Conservation (phyloP, 2,113 vertebrate species). For the Coracopsis vasa region DNA sequence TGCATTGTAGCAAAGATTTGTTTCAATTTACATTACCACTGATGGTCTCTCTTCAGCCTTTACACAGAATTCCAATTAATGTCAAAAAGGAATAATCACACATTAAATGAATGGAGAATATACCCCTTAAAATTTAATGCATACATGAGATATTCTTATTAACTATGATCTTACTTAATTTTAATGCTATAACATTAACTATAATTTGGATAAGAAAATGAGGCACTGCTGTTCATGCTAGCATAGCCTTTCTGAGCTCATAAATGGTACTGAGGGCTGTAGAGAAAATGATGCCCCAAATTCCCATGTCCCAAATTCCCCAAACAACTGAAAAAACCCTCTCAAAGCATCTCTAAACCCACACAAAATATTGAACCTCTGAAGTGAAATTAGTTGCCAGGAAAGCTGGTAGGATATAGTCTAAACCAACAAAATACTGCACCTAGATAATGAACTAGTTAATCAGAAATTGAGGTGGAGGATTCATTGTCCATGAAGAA, state of each 20-base stretch:
- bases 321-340: background rate
- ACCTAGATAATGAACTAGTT: background rate
- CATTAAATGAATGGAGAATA: background rate
- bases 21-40: slow-evolving; percentile 22
- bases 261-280: background rate
- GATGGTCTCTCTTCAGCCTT: background rate
- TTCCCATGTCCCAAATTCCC: background rate
- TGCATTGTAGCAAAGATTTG: background rate
- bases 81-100: background rate
- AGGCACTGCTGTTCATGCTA: background rate
- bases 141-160: background rate
- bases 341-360: background rate
- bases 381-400: background rate
- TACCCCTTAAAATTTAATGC: background rate
- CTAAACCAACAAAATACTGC: background rate
- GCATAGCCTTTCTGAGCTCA: background rate
- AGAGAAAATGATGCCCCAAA: background rate
- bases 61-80: slow-evolving; percentile 15
- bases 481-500: background rate
- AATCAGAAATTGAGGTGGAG: background rate
- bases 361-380: background rate
- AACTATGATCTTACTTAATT: background rate
- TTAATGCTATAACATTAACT: background rate
- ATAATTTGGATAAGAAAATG: background rate
- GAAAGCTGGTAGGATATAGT: background rate